Base-by-base conservation (phyloP, 2,888 invertebrate species). In the Julus scanicus region DNA sequence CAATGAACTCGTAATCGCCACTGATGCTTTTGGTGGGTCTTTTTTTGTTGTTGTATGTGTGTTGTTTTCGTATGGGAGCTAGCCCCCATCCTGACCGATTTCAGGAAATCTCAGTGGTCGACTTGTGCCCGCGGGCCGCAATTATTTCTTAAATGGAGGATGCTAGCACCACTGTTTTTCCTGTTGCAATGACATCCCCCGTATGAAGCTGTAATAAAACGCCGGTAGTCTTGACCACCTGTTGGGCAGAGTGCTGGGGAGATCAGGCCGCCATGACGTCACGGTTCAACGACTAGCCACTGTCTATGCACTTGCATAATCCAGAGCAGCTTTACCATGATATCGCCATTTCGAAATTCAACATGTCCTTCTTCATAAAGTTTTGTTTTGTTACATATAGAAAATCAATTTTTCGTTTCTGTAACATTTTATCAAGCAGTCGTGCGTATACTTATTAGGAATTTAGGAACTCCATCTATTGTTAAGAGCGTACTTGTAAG, bases 21-120 rank as follows among this genome's bases (percentile, higher is more conserved):
- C 71, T 17, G 20, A 71, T 29, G 71, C 71, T 4, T 29, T n/a
- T 29, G 71, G 71, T 71, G 71, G 71, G 29, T 11, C 44, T 5
- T 20, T 71, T 71, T 71, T 71, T 71, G 20, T 29, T 20, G 13
- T 53, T 53, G 53, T 53, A n/a, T n/a, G n/a, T n/a, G n/a, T n/a
- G n/a, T n/a, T 53, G 53, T 71, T 71, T 71, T 63, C 63, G 63
- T 5, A 44, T 44, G 44, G 44, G 71, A 71, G 53, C 71, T 5
- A 71, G 29, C 20, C 71, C 29, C 71, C 29, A 71, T 71, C 29
- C 29, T 71, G 71, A 71, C 71, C 71, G 71, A 71, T 71, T 71
- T 71, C 71, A 71, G 71, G 71, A 71, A 71, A 71, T 71, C 71
- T 71, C 71, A n/a, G 71, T 71, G 71, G 71, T 71, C 71, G 29